phyloP scores from a whole-genome alignment of 1,140 invertebrate species.

The Magallana angulata region DNA sequence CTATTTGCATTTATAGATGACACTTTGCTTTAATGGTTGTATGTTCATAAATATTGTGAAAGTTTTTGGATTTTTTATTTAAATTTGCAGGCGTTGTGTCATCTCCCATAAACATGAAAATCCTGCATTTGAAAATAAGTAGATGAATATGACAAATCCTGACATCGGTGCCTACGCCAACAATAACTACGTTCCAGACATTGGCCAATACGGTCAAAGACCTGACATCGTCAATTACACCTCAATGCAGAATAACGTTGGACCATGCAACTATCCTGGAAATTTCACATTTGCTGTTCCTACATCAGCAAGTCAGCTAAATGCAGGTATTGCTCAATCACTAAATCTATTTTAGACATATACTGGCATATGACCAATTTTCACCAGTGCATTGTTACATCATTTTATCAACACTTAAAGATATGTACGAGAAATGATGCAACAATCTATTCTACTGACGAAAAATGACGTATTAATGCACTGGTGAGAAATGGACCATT shows the following conservation, averaged over 20 bases:
- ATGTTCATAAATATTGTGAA: too few relatives aligned
- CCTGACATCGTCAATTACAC: background rate
- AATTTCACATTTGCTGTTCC: slow-evolving; percentile 51
- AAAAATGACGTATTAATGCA: too few relatives aligned
- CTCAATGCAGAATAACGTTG: slow-evolving; percentile 8
- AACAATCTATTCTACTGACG: too few relatives aligned
- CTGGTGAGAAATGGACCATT: too few relatives aligned
- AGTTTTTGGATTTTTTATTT: too few relatives aligned
- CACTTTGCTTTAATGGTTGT: too few relatives aligned
- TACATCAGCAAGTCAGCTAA: slow-evolving; percentile 40
- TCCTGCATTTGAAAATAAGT: background rate
- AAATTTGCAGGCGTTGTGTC: too few relatives aligned
- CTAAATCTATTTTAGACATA: background rate
- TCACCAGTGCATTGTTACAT: too few relatives aligned
- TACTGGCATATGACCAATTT: background rate
- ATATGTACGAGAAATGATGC: too few relatives aligned
- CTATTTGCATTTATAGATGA: too few relatives aligned
- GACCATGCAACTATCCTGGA: slow-evolving; percentile 18
- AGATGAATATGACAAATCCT: slow-evolving; percentile 21
- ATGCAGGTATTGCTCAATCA: background rate
- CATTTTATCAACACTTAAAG: too few relatives aligned
- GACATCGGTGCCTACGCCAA: background rate
- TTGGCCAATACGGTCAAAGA: background rate
- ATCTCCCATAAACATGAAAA: too few relatives aligned
- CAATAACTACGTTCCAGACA: slow-evolving; percentile 35